Base-by-base conservation (phyloP, 2,113 vertebrate genomes). In the Apodemus sylvaticus region DNA sequence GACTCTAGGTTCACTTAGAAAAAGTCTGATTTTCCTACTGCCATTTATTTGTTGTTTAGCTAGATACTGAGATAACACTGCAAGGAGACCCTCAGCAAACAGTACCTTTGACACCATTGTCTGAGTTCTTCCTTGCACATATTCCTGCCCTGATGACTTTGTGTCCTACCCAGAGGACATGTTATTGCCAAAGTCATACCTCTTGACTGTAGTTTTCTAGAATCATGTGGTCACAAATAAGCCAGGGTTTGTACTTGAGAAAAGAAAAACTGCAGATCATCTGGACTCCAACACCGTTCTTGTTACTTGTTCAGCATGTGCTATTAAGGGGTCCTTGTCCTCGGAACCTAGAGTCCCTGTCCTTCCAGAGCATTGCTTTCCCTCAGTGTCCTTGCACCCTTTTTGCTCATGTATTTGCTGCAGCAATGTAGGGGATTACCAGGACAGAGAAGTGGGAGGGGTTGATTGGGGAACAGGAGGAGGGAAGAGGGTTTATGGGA, bases 321-420 rank as follows among this genome's bases (percentile, higher is more conserved):
- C n/a, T 58, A 34, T 31, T 20, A 36, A 22, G 19, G 45, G 36
- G 17, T 31, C 20, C 5, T n/a, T 5, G 45, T 45, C 48, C 36
- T 74, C 22, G 82, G 3, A 74, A 5, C 11, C 31, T 26, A 4
- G 4, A 5, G 12, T 36, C 0, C 42, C 8, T 0, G 6, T 85
- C 14, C 4, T n/a, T 2, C 0, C n/a, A 51, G 31, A 36, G 29
- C 9, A 55, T 48, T 51, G 17, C 3, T 53, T 91, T 20, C 60
- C 12, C 34, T 77, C 29, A 64, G 42, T 83, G 3, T 70, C 70
- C 53, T 85, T 13, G 66, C 4, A 10, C 73, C 19, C 22, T 76
- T 48, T 83, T 62, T 45, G 3, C 4, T 85, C 24, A 64, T 31
- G 19, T 64, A 31, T 62, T 42, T 48, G 45, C 45, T 5, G 45